phyloP scores from a whole-genome alignment of 2,888 invertebrate genomes.

The Agonopterix alstromeriana region DNA sequence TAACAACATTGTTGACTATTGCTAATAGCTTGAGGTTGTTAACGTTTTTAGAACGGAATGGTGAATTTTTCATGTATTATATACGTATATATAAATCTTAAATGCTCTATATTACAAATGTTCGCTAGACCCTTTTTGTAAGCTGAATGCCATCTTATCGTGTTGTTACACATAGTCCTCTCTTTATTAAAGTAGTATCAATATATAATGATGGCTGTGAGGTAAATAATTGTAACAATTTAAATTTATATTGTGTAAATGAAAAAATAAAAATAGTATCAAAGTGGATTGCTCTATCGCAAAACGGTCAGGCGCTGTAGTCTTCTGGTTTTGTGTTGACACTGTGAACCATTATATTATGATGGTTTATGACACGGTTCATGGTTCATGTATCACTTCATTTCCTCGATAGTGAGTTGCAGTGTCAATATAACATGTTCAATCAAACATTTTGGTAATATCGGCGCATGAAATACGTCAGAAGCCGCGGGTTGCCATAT shows the following conservation, averaged over 20 bases:
- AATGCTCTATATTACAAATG: constrained; percentile 49
- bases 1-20: constrained; percentile 77
- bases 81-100: constrained; percentile 38
- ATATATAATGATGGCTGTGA: constrained; percentile 78
- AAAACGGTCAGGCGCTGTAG: constrained; percentile 32
- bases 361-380: too few relatives aligned
- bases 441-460: constrained; percentile 20
- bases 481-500: constrained; percentile 47
- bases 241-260: constrained; percentile 74
- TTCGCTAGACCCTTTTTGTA: constrained; percentile 73
- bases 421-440: constrained; percentile 38
- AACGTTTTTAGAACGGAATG: constrained; percentile 73
- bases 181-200: constrained; percentile 74
- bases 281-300: constrained; percentile 46
- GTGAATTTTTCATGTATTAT: constrained; percentile 73
- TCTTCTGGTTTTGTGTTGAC: constrained; percentile 19
- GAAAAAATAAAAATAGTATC: constrained; percentile 57
- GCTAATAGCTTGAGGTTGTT: constrained; percentile 77
- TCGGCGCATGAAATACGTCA: constrained; percentile 35
- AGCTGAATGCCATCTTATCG: constrained; percentile 68
- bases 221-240: constrained; percentile 73
- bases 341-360: constrained; percentile 13
- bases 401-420: too few relatives aligned
- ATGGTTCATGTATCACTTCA: too few relatives aligned
- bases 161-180: constrained; percentile 70